Evolutionary conservation across 30 jellyfish, hydroid and myxozoan species (phyloP), one percentile per base, ranked within the genome.

Genomic region (Aurelia sp.): DNA sequence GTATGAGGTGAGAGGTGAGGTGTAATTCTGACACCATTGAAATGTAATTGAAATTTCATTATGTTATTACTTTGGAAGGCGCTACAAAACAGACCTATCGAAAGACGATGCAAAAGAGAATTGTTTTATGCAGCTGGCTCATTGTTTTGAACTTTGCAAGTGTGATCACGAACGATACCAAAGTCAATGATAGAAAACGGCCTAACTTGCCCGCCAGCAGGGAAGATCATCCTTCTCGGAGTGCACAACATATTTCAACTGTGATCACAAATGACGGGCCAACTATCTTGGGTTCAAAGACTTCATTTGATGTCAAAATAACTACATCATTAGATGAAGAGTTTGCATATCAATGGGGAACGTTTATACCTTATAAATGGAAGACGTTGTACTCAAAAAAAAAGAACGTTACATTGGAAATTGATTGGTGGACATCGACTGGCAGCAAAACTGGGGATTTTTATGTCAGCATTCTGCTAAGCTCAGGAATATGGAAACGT

Each of bases 381-480:
- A 76, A 13, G 71, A 10, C 63, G 4, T n/a, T 55, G 22, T 12
- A 47, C 55, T 62, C 82, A 5, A 52, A 74, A 44, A 64, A 75
- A 11, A 58, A 66, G 20, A 20, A 51, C 9, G 72, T 33, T 9
- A 52, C 12, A 41, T 31, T 74, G 9, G 78, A 27, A 33, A 81
- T 86, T 27, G 80, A 86, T 68, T 75, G 89, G 89, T 86, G 95
- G 95, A 52, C 47, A 69, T 38, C 84, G 30, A 44, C 79, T n/a
- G 95, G 95, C 35, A 67, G 76, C 59, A 74, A 76, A 86, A 16
- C 79, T 21, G 75, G 44, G 30, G 52, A 65, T 52, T 65, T 81
- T 67, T 81, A 52, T 40, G 53, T 81, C 48, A 82, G 52, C 73
- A 62, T 40, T 18, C 50, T 66, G 3, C 50, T 47, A 41, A 48